phyloP scores from a whole-genome alignment of 2,888 invertebrate genomes.

The Candidula unifasciata region DNA sequence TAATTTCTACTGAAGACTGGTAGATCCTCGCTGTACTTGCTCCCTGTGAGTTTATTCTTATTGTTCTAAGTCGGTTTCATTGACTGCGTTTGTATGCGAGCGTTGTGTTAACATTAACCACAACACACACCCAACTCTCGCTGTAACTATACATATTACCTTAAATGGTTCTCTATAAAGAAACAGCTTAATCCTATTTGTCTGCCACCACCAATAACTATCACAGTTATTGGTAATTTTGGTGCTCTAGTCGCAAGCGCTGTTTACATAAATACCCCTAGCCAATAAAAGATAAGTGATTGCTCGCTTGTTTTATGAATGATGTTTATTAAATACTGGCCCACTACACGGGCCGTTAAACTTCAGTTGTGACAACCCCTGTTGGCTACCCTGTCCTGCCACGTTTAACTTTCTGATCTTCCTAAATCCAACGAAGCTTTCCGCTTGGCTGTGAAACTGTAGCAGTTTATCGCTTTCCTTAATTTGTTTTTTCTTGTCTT shows the following conservation, averaged over 20 bases:
- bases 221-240: no score
- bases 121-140: no score
- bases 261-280: conserved; percentile 1
- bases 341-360: not conserved
- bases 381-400: not conserved
- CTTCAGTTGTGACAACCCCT: not conserved
- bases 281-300: not conserved
- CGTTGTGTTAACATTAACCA: no score
- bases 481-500: not conserved
- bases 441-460: not conserved
- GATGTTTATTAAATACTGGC: not conserved
- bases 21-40: no score
- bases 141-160: no score
- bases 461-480: not conserved
- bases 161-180: no score
- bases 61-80: no score
- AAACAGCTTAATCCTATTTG: no score
- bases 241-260: not conserved
- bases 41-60: no score
- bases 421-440: not conserved
- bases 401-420: not conserved
- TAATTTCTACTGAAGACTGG: no score
- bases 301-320: not conserved
- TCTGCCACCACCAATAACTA: no score
- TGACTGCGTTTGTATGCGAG: no score